phyloP scores from a whole-genome alignment of 1,140 invertebrate genomes.

The Vanessa tameamea region DNA sequence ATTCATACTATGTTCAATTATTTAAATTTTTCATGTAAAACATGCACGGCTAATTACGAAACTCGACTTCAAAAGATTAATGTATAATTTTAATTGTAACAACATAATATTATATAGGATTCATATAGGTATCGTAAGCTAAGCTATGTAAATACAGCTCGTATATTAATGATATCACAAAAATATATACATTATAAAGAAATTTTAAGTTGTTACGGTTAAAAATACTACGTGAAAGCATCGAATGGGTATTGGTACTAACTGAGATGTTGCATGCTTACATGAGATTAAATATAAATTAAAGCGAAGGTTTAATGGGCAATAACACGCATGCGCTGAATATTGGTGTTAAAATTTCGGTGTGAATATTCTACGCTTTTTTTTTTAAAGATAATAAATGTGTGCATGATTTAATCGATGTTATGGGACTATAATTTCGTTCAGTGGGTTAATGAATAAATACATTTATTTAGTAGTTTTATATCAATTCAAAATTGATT shows the following conservation, averaged over 20 bases:
- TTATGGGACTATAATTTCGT: constrained; percentile 6
- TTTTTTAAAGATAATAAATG: constrained; percentile 17
- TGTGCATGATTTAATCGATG: constrained; percentile 37
- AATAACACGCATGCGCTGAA: constrained; percentile 41
- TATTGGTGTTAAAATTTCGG: constrained; percentile 33
- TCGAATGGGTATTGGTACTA: constrained; percentile 26
- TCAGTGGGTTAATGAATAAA: neutral
- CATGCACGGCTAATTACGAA: constrained; percentile 21
- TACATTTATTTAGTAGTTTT: too few species aligned
- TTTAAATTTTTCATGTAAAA: constrained; percentile 15
- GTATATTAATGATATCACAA: neutral
- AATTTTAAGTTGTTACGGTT: constrained; percentile 28
- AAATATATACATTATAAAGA: neutral
- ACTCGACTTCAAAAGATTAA: constrained; percentile 5
- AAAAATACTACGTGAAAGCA: constrained; percentile 21
- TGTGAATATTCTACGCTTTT: constrained; percentile 34
- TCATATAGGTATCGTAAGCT: too few species aligned
- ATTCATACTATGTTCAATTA: neutral
- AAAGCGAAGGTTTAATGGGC: constrained; percentile 31
- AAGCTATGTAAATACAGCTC: too few species aligned
- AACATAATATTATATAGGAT: neutral
- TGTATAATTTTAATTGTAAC: constrained; percentile 23
- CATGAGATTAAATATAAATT: constrained; percentile 17
- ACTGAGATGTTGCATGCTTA: constrained; percentile 42
- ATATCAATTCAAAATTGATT: neutral